phyloP scores from a whole-genome alignment of 30 jellyfish, hydroid and myxozoan genomes.

The Sanderia malayensis region DNA sequence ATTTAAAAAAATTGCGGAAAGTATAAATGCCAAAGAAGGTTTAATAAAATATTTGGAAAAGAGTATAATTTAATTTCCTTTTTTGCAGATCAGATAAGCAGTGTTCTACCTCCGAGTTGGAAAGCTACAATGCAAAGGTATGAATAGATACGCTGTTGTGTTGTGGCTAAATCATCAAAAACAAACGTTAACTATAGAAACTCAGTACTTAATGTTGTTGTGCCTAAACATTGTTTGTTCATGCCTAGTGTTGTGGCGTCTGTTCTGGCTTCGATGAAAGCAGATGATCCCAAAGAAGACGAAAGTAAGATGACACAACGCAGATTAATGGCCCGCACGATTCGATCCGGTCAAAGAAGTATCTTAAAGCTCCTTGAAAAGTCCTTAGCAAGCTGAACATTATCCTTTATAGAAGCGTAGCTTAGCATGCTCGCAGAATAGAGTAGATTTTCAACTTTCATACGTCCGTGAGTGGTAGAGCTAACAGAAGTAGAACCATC shows the following conservation, averaged over 20 bases:
- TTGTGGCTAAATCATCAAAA: too few relatives aligned
- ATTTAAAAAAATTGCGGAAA: too few relatives aligned
- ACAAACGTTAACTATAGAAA: too few relatives aligned
- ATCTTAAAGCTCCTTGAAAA: conserved; percentile 33
- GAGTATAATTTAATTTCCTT: too few relatives aligned
- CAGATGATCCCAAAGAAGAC: background rate
- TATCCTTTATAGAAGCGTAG: too few relatives aligned
- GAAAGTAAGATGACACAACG: conserved; percentile 34
- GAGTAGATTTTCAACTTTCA: too few relatives aligned
- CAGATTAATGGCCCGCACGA: conserved; percentile 24
- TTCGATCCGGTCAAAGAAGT: conserved; percentile 42
- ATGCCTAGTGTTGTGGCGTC: conserved; percentile 28
- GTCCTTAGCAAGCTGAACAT: conserved; percentile 31
- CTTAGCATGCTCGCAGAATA: too few relatives aligned
- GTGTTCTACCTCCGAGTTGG: conserved; percentile 58
- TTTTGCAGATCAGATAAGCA: conserved; percentile 39
- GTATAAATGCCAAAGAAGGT: too few relatives aligned
- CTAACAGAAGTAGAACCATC: too few relatives aligned
- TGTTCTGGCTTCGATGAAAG: conserved; percentile 31
- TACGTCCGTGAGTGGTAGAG: too few relatives aligned
- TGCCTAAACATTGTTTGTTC: background rate
- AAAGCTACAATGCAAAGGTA: conserved; percentile 54
- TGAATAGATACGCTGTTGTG: background rate
- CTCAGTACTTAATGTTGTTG: background rate
- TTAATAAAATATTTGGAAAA: too few relatives aligned